Conservation (phyloP, 2,797 vertebrate genomes). For the Coendou prehensilis region DNA sequence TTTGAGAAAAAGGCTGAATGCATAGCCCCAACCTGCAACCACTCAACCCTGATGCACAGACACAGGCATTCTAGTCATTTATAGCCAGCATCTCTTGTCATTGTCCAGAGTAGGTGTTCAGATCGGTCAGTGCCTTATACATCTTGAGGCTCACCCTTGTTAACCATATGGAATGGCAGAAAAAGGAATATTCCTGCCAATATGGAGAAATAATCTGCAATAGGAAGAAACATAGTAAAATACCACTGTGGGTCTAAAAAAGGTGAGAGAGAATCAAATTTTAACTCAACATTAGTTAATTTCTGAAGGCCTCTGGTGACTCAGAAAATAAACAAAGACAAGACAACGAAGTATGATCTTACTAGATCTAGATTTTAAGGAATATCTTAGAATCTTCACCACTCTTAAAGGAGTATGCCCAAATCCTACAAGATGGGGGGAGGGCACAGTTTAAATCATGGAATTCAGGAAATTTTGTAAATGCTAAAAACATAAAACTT, state of each 20-base stretch:
- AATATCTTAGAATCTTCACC: background rate
- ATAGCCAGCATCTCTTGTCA: background rate
- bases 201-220: background rate
- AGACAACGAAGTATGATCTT: background rate
- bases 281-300: background rate
- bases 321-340: background rate
- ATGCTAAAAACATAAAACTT: conserved; percentile 10
- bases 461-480: conserved; percentile 31
- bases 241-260: background rate
- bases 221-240: background rate
- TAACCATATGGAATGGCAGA: background rate
- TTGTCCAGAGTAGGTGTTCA: background rate
- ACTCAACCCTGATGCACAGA: background rate
- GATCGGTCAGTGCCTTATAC: background rate
- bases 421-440: background rate
- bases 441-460: background rate
- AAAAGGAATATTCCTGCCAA: background rate
- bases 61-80: background rate
- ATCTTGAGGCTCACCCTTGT: background rate
- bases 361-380: background rate
- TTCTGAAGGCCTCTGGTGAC: background rate
- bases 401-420: background rate
- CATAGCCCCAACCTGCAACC: background rate
- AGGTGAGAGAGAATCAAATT: background rate
- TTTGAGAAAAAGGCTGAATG: background rate